Percentiles rank a stretch among this genome's conserved stretches.
phyloP scores from a whole-genome alignment of 1,140 invertebrate species.

The Ostrea denselamellosa region DNA sequence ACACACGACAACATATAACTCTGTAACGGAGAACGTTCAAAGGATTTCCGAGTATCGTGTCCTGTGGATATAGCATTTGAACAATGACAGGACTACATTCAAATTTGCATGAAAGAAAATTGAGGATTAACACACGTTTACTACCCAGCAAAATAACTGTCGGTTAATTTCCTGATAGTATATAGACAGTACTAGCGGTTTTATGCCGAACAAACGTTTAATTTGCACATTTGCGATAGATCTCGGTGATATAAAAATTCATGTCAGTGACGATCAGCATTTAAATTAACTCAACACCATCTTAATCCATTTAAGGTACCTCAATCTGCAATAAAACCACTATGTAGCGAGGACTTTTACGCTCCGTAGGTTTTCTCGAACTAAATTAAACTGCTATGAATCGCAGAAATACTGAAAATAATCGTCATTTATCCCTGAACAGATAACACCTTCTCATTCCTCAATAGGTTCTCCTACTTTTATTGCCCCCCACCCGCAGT shows the following conservation, averaged over 20 bases:
- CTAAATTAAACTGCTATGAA: constrained; percentile 38
- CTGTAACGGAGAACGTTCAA: neutral
- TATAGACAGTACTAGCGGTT: neutral
- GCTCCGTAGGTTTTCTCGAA: constrained; percentile 17
- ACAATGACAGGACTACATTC: neutral
- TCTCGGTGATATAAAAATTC: neutral
- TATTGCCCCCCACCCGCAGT: constrained; percentile 19
- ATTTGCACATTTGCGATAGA: constrained; percentile 26
- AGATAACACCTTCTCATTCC: neutral
- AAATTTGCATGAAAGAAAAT: neutral
- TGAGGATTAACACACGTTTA: constrained; percentile 24
- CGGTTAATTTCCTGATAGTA: constrained; percentile 22
- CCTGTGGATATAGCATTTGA: neutral
- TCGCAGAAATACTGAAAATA: constrained; percentile 23
- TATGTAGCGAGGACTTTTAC: constrained; percentile 13
- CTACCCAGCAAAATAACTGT: neutral
- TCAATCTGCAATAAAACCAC: constrained; percentile 37
- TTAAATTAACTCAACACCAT: constrained; percentile 34
- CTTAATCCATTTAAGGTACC: constrained; percentile 39
- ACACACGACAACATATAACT: neutral
- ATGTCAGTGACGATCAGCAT: constrained; percentile 1
- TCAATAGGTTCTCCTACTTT: neutral
- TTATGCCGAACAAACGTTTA: constrained; percentile 24
- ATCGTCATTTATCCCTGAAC: neutral
- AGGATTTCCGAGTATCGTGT: neutral